Conservation (phyloP, 2,888 invertebrate species). For the Polydesmus complanatus region DNA sequence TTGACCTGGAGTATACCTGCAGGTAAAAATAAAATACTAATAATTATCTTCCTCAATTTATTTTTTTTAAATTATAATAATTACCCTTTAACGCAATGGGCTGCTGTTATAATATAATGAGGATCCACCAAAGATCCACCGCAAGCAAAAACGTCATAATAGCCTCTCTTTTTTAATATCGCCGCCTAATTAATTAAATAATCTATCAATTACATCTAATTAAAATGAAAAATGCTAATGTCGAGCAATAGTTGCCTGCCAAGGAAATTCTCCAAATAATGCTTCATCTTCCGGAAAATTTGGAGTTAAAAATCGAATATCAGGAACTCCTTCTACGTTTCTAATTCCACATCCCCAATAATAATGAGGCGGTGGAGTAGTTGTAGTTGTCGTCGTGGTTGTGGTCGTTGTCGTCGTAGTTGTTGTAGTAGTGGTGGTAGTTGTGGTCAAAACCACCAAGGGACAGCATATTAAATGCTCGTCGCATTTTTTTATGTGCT, state of each 20-base stretch:
- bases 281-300: slow-evolving; percentile 39
- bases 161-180: slow-evolving; percentile 20
- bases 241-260: slow-evolving; percentile 21
- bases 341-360: slow-evolving; percentile 47
- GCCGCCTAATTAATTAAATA: slow-evolving; percentile 23
- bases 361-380: slow-evolving; percentile 15
- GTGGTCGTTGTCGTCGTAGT: slow-evolving; percentile 6
- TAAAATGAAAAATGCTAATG: background rate
- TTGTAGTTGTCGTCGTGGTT: slow-evolving; percentile 13
- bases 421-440: background rate
- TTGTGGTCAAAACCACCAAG: background rate
- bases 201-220: background rate
- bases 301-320: slow-evolving; percentile 53
- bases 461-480: slow-evolving; percentile 11
- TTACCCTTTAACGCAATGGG: slow-evolving; percentile 53
- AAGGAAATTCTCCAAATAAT: slow-evolving; percentile 25
- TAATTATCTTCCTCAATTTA: background rate
- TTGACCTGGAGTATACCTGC: background rate
- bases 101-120: slow-evolving; percentile 60
- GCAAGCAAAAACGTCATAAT: slow-evolving; percentile 48
- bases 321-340: slow-evolving; percentile 52
- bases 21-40: background rate
- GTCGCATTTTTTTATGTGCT: slow-evolving; percentile 10
- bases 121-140: slow-evolving; percentile 68
- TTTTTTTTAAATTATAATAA: background rate